Evolutionary conservation across 2,888 invertebrate genomes (phyloP), one percentile per base, ranked within the genome.

Genomic region (Liopterus haemorrhoidalis): DNA sequence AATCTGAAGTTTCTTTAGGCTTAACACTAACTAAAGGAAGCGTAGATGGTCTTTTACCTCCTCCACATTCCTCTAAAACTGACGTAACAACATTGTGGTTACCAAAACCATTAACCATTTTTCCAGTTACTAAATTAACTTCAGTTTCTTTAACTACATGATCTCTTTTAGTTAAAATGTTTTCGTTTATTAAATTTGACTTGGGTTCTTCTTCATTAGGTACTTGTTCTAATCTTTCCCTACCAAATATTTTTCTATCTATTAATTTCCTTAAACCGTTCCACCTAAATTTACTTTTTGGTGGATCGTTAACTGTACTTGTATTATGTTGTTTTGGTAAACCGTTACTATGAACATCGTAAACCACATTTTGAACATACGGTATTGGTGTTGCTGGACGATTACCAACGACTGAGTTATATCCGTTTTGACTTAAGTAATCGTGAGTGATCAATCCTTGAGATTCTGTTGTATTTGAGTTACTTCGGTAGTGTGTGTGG

Each of bases 341-440:
- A 6, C 49, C 49, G 6, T 46, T 30, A 8, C 36, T 56, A 15
- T 49, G 43, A 21, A 51, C 48, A 6, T 62, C 67, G 43, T 74
- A 79, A 16, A 85, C 84, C 39, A 83, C 82, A 58, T 86, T 86
- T 54, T 79, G 85, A 0, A 86, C 74, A 56, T 82, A 85, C 0
- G 85, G 82, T 51, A 80, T 79, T 1, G 79, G 79, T 41, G 71
- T 77, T 50, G 71, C 75, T 49, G 70, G 72, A 60, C 70, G 73
- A 45, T 65, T 66, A 11, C 60, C 12, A 51, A 53, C 53, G 63
- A 65, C 48, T 16, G 21, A 15, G 20, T 41, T 42, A 24, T 28
- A 39, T 19, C 51, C 60, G 53, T 60, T 59, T 20, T 62, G 61
- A 21, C 58, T 67, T n/a, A 73, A 58, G 54, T 69, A 73, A 57